These are phyloP conservation scores for Tarsius wallacei DNA, from an alignment of 2,797 vertebrate genomes.

Conservation along the genomic window DNA sequence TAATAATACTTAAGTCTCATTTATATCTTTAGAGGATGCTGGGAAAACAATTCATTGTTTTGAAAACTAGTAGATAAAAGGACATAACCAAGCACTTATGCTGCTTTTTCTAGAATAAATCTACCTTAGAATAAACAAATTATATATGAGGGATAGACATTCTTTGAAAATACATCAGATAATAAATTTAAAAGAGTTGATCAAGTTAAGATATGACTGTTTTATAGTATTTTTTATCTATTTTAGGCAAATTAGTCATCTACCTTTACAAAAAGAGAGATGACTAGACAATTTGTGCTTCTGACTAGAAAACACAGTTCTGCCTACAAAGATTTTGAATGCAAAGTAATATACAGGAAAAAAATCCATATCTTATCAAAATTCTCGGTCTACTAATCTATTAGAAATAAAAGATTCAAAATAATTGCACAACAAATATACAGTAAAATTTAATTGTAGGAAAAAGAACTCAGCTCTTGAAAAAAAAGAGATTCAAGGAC, in stretches of 20 bases:
- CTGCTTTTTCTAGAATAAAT: neutral
- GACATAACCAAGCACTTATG: neutral
- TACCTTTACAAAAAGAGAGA: neutral
- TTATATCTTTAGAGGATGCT: neutral
- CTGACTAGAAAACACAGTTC: neutral
- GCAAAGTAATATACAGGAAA: neutral
- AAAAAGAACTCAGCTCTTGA: too few relatives aligned
- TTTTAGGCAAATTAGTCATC: neutral
- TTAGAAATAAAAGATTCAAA: neutral
- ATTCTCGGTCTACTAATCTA: neutral
- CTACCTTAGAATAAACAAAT: neutral
- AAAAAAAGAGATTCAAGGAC: neutral
- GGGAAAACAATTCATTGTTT: neutral
- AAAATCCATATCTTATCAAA: neutral
- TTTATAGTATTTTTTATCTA: conserved; percentile 1
- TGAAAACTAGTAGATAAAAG: neutral
- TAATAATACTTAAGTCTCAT: neutral
- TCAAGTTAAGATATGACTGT: neutral
- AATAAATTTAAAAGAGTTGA: neutral
- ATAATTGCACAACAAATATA: neutral
- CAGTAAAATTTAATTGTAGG: too few relatives aligned
- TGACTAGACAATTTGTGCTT: neutral
- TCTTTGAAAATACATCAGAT: neutral
- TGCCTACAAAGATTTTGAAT: neutral
- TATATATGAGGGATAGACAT: neutral